Conservation (phyloP, 1,140 invertebrate genomes). For the Brachionus koreanus region DNA sequence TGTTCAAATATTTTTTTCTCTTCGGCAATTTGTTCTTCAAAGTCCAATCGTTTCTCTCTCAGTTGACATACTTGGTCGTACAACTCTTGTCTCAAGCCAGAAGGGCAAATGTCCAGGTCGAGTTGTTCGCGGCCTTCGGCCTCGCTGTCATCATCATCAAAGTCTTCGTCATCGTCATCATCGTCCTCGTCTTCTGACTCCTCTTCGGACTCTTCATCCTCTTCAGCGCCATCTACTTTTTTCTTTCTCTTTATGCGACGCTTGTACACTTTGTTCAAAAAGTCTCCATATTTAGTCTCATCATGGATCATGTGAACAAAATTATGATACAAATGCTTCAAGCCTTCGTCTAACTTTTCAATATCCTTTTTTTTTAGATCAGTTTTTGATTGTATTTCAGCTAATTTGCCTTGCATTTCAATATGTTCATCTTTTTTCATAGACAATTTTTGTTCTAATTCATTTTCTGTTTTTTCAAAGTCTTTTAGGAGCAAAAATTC, state of each 20-base stretch:
- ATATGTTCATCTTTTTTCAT: slow-evolving; percentile 63
- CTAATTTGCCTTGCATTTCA: slow-evolving; percentile 59
- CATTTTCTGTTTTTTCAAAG: slow-evolving; percentile 69
- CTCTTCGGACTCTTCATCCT: slow-evolving; percentile 50
- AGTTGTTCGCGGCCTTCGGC: slow-evolving; percentile 53
- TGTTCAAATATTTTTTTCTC: slow-evolving; percentile 57
- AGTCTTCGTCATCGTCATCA: slow-evolving; percentile 56
- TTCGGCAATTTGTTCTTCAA: slow-evolving; percentile 50
- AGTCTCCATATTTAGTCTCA: slow-evolving; percentile 70
- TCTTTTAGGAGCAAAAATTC: slow-evolving; percentile 72
- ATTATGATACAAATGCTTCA: slow-evolving; percentile 61
- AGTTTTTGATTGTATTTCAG: slow-evolving; percentile 62
- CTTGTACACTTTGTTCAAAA: slow-evolving; percentile 71
- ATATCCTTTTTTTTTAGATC: slow-evolving; percentile 63
- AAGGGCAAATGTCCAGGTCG: slow-evolving; percentile 71
- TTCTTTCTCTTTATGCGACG: slow-evolving; percentile 65
- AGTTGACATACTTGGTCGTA: slow-evolving; percentile 55
- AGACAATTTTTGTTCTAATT: slow-evolving; percentile 63
- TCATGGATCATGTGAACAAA: slow-evolving; percentile 65
- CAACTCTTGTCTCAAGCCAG: slow-evolving; percentile 66
- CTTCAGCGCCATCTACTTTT: slow-evolving; percentile 55
- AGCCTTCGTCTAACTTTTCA: slow-evolving; percentile 62
- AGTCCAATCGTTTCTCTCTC: slow-evolving; percentile 54
- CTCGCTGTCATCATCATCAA: slow-evolving; percentile 58
- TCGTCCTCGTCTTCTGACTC: slow-evolving; percentile 56